Conservation (phyloP, 2,888 invertebrate genomes). For the Oscheius myriophilus region DNA sequence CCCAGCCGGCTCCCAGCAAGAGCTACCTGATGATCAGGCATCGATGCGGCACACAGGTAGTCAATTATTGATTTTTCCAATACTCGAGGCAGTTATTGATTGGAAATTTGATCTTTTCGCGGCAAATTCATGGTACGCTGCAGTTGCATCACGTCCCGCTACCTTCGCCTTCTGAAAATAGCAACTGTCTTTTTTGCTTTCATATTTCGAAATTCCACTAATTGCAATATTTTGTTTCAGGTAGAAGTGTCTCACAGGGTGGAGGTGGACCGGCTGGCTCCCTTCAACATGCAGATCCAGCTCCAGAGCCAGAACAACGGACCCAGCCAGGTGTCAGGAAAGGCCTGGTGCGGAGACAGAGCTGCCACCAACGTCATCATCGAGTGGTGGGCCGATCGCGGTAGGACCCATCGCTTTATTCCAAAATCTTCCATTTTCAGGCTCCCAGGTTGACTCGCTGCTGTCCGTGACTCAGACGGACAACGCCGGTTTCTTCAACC, state of each 20-base stretch:
- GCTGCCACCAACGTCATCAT: neutral
- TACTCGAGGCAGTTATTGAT: too few relatives aligned
- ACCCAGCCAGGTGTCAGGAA: conserved; percentile 6
- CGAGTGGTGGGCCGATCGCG: conserved; percentile 11
- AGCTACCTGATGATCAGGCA: neutral
- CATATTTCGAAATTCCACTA: too few relatives aligned
- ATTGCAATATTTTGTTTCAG: too few relatives aligned
- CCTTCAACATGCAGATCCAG: conserved; percentile 11
- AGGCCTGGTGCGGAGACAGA: neutral
- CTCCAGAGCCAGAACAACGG: neutral
- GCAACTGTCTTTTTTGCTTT: too few relatives aligned
- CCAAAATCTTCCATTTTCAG: too few relatives aligned
- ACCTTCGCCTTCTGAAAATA: too few relatives aligned
- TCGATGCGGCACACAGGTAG: neutral
- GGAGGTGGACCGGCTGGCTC: neutral
- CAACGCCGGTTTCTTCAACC: conserved; percentile 9
- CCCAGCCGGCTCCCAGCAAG: neutral
- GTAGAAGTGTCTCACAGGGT: too few relatives aligned
- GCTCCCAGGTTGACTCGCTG: neutral
- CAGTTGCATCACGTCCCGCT: too few relatives aligned
- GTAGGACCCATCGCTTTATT: neutral
- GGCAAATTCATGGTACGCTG: too few relatives aligned
- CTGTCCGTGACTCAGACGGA: conserved; percentile 4
- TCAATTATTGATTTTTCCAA: too few relatives aligned
- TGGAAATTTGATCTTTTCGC: too few relatives aligned